Evolutionary conservation across 2,113 vertebrate genomes (phyloP), one percentile per base, ranked within the genome.

Genomic region (Fulica atra): DNA sequence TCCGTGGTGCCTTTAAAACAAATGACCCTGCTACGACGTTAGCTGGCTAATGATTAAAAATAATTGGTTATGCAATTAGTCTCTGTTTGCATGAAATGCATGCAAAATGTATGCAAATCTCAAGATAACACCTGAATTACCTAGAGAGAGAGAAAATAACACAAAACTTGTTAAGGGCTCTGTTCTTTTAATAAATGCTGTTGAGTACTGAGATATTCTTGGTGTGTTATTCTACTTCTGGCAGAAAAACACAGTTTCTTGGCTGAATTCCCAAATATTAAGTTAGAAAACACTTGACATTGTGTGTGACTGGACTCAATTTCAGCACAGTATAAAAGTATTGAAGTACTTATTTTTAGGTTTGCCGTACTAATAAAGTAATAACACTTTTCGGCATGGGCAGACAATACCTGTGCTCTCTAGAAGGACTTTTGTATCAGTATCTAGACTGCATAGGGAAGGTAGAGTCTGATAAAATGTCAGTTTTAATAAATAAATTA

Each of bases 111-210:
- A 95, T 44, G 26, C 18, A 61, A 38, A 61, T 89, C 72, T 94
- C 78, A 70, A 93, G 69, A 46, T 88, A 97, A 92, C 66, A 97
- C 86, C 48, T 94, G 63, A 95, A 87, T 95, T 95, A 95, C 26
- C 54, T 76, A 92, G 63, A 94, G 31, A 95, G 71, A 83, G 56
- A 90, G 64, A 92, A 95, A 97, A 78, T 64, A 93, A 79, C 38
- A 61, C 66, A 92, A 92, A 90, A 60, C 70, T 60, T 95, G 36
- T 92, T 96, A 91, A 94, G 56, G 56, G 54, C 15, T 93, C 53
- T 93, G 74, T 66, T 95, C 53, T 92, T 97, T 96, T 96, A 95
- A 92, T 97, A 94, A 95, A 81, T 88, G 17, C 38, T 92, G 50
- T 63, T 23, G 38, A 89, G 64, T 80, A 73, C 25, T 81, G 57